Evolutionary conservation across 1,140 invertebrate species (phyloP), one percentile per base, ranked within the genome.

Genomic region (Drosophila serrata): DNA sequence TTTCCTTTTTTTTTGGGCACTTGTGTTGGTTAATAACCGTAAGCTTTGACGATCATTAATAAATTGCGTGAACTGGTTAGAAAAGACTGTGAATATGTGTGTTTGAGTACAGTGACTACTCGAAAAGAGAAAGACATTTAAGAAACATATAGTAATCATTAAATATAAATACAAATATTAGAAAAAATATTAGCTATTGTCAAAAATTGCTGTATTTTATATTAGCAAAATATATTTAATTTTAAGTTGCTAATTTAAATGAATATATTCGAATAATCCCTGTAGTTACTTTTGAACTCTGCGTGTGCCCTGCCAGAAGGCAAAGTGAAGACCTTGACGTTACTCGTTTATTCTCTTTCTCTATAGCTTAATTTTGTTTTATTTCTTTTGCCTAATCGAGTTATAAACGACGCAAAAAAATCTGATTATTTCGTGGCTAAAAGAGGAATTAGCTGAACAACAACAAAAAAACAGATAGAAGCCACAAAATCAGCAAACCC

Each of bases 1-100:
- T 39, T n/a, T 7, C 57, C 15, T 33, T 35, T 53, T 35, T 62
- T 13, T 19, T 19, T 33, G 13, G 45, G 75, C 75, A 43, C 80
- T 79, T 86, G 80, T 87, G 40, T 88, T 80, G 67, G 84, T 88
- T 88, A 81, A 90, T 78, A 78, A 82, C 80, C 84, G 59, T 84
- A 80, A 77, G 81, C 84, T 77, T 70, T 63, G 73, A 40, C 73
- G 85, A 88, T 88, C 84, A 90, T 88, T 88, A 85, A 88, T 88
- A 88, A 88, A 88, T 78, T 88, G 81, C 68, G 63, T 90, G 84
- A 75, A 87, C 75, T 88, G 70, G 62, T 81, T 57, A 58, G 64
- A 67, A 63, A 46, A 37, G 40, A 42, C 39, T 46, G 39, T 45
- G 42, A 42, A 24, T 62, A n/a, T 62, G 40, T 40, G 45, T 46